Conservation (phyloP, 2,113 vertebrate genomes). For the Microtus richardsoni region DNA sequence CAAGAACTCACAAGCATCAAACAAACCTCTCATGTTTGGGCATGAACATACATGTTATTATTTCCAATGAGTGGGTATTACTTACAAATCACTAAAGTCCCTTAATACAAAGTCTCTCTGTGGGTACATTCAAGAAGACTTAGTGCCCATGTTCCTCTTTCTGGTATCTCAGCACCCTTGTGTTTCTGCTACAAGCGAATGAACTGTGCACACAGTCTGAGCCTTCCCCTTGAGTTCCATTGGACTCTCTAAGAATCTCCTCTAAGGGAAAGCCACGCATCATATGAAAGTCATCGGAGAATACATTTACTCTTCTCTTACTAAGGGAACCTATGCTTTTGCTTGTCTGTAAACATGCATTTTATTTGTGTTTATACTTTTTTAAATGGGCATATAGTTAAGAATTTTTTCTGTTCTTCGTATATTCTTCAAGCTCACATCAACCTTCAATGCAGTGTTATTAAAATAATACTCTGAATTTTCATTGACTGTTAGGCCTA, state of each 20-base stretch:
- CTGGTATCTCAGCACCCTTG: slow-evolving; percentile 54
- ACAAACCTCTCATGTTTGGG: background rate
- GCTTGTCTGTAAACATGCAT: background rate
- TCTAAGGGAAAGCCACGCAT: background rate
- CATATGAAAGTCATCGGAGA: slow-evolving; percentile 38
- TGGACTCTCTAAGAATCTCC: slow-evolving; percentile 27
- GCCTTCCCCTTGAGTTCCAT: slow-evolving; percentile 9
- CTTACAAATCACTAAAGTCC: slow-evolving; percentile 10
- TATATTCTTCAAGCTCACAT: background rate
- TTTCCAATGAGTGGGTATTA: background rate
- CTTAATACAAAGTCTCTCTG: slow-evolving; percentile 69
- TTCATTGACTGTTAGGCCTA: background rate
- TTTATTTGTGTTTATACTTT: slow-evolving; percentile 29
- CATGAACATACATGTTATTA: background rate
- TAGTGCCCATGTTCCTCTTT: background rate
- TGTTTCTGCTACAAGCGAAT: slow-evolving; percentile 21
- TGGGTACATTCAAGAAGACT: slow-evolving; percentile 6
- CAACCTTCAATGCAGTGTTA: background rate
- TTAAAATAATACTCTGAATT: background rate
- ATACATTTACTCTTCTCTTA: background rate
- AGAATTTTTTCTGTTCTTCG: background rate
- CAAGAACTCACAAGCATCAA: slow-evolving; percentile 12
- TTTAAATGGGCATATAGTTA: background rate
- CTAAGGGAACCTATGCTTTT: slow-evolving; percentile 5
- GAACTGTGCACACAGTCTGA: background rate